Evolutionary conservation across 2,113 vertebrate species (phyloP).

Genomic region (Forbesichthys papilliferus): DNA sequence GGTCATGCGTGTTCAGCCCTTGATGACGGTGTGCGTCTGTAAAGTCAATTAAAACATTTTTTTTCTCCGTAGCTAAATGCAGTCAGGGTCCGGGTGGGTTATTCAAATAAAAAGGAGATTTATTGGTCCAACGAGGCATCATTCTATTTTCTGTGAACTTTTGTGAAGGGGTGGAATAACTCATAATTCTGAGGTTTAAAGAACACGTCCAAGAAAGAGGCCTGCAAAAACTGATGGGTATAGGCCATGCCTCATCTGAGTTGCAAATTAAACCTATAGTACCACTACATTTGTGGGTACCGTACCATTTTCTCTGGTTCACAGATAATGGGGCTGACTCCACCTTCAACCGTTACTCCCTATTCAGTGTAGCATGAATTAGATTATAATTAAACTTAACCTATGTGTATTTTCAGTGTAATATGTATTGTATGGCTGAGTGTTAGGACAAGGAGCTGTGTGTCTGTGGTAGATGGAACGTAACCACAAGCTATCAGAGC

Average conservation of each 20-base stretch:
- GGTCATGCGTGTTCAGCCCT: slow-evolving; percentile 35
- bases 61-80: slow-evolving; percentile 37
- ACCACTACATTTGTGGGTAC: slow-evolving; percentile 17
- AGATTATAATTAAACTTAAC: too few relatives aligned
- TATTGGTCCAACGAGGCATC: slow-evolving; percentile 49
- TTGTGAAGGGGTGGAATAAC: slow-evolving; percentile 40
- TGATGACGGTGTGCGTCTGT: slow-evolving; percentile 46
- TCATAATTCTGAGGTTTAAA: slow-evolving; percentile 37
- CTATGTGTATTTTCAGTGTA: slow-evolving; percentile 8
- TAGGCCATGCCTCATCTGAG: slow-evolving; percentile 23
- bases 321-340: slow-evolving; percentile 16
- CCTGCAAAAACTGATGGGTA: slow-evolving; percentile 20
- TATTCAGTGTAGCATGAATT: slow-evolving; percentile 11
- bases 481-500: slow-evolving; percentile 60
- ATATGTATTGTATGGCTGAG: slow-evolving; percentile 66
- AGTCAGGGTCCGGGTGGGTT: slow-evolving; percentile 31
- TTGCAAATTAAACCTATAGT: slow-evolving; percentile 35
- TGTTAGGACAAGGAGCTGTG: slow-evolving; percentile 60
- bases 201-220: slow-evolving; percentile 32
- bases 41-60: slow-evolving; percentile 29
- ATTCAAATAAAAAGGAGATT: slow-evolving; percentile 54
- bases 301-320: slow-evolving; percentile 9
- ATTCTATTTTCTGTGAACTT: slow-evolving; percentile 52
- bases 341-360: background rate
- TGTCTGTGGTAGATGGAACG: slow-evolving; percentile 71